Base-by-base conservation (phyloP, 2,888 invertebrate species). In the Helicoverpa assulta region DNA sequence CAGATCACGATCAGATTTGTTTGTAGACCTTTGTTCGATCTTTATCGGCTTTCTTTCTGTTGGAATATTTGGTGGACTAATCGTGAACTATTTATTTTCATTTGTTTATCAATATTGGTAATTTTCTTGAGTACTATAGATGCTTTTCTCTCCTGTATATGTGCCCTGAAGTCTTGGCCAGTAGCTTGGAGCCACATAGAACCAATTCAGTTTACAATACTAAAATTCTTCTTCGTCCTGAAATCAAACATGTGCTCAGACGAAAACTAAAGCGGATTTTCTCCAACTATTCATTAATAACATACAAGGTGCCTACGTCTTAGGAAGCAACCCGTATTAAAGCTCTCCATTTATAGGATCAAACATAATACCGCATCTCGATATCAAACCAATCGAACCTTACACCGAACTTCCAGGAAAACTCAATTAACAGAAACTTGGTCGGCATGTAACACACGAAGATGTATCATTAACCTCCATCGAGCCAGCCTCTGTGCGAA, bases 1-100 rank as follows among this genome's bases (percentile, higher is more conserved):
- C 67, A 54, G 69, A 85, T 83, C 76, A 54, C 78, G 72, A 73
- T 71, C 76, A 80, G 85, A 88, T 88, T 86, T 86, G 80, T 87
- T 87, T 84, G 82, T 83, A 67, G 68, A 74, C 67, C 67, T 81
- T 78, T 77, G 73, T 75, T 72, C 54, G 55, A 64, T 26, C 70
- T 81, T 76, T 63, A 73, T 73, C 72, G 69, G 73, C 52, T 62
- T 69, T 70, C 67, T 55, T 78, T 68, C 21, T 8, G 16, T 47
- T 47, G 14, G 55, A 55, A 60, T 67, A 50, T 62, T 62, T 62
- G 50, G 53, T 57, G 43, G 37, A 54, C n/a, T 75, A 68, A 66
- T 72, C 63, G 57, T 21, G 5, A 66, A 33, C n/a, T 7, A 63
- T 52, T 59, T 64, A 8, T 8, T n/a, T 52, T 65, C 60, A 62